phyloP scores from a whole-genome alignment of 1,140 invertebrate species.

The Campoletis sonorensis region DNA sequence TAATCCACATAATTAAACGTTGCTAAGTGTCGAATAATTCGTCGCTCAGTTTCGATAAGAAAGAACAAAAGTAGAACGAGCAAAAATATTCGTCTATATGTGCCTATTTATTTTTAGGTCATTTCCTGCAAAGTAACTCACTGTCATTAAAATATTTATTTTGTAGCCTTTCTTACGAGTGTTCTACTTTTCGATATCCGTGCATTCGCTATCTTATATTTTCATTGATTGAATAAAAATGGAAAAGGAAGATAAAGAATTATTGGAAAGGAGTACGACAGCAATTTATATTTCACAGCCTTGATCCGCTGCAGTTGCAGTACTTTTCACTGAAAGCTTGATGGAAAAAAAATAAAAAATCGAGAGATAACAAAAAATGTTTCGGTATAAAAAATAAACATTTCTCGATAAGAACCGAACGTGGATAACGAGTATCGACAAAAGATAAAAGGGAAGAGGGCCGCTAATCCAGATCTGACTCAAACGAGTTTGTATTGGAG shows the following conservation, averaged over 20 bases:
- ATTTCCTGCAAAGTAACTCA: not conserved
- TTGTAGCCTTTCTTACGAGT: not conserved
- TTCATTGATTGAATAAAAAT: not conserved
- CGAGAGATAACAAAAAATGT: not conserved
- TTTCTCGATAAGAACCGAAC: not conserved
- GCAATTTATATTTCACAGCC: conserved; percentile 1
- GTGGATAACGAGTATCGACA: not conserved
- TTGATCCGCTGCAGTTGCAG: not conserved
- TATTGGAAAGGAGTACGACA: not conserved
- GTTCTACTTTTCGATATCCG: not conserved
- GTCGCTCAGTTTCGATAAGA: not conserved
- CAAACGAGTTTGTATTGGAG: not conserved
- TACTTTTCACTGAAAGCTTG: not conserved
- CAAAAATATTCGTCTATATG: too few species aligned
- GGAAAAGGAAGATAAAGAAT: not conserved
- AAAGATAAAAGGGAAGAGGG: not conserved
- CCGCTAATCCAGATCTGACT: not conserved
- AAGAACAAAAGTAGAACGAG: not conserved
- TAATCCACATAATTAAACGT: too few species aligned
- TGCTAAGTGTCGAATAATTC: not conserved
- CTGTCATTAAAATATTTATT: not conserved
- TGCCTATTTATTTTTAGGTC: not conserved
- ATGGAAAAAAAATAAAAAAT: not conserved
- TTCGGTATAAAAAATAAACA: not conserved
- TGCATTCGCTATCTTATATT: not conserved